phyloP scores from a whole-genome alignment of 1,140 invertebrate genomes.

The Melanaphis sacchari region DNA sequence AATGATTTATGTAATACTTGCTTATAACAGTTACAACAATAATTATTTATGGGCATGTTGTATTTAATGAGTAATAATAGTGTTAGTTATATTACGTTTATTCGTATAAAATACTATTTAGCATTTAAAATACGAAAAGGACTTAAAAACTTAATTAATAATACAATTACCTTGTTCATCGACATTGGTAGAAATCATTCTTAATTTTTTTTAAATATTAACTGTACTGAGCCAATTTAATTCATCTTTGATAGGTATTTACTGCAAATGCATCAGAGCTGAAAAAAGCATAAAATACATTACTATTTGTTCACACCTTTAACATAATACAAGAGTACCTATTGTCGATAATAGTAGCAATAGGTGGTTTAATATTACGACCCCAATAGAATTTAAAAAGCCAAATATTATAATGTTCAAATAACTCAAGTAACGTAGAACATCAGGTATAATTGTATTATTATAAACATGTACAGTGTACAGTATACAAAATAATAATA shows the following conservation, averaged over 20 bases:
- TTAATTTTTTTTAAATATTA: neutral
- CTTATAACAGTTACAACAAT: too few species aligned
- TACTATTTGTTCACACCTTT: slow-evolving; percentile 33
- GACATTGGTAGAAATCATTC: neutral
- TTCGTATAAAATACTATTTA: neutral
- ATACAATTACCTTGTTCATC: neutral
- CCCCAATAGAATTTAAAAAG: neutral
- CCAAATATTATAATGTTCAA: neutral
- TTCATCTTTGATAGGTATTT: neutral
- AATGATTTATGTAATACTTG: neutral
- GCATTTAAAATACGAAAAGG: neutral
- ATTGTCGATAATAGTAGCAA: neutral
- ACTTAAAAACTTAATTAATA: neutral
- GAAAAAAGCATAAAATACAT: slow-evolving; percentile 36
- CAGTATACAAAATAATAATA: too few species aligned
- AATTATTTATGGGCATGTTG: neutral
- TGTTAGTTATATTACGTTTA: neutral
- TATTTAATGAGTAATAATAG: neutral
- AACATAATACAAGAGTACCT: neutral
- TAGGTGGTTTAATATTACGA: neutral
- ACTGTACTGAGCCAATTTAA: neutral
- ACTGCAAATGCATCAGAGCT: neutral
- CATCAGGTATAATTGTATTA: too few species aligned
- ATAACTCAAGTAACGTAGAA: neutral
- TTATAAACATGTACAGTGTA: too few species aligned